A percentile compares a stretch with the other conserved stretches of the same genome.
phyloP scores from a whole-genome alignment of 53 echinoderm and acorn worm species.

The Actinopyga echinites region DNA sequence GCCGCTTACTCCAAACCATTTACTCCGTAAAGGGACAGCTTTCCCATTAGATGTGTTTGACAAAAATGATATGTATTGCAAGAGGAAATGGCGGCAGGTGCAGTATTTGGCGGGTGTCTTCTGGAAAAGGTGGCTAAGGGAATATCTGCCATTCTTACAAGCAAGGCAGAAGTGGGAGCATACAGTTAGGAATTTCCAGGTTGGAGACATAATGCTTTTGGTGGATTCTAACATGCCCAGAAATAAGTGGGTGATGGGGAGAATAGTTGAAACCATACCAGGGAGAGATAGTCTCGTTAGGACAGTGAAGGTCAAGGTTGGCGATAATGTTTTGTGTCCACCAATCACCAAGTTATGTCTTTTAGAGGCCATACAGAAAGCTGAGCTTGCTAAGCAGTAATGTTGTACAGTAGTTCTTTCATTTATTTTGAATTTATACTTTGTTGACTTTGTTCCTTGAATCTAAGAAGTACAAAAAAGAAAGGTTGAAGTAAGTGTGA shows the following conservation, averaged over 20 bases:
- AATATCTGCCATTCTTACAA: conserved; percentile 55
- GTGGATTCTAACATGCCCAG: conserved; percentile 46
- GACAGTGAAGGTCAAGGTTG: conserved; percentile 55
- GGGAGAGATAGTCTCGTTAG: conserved; percentile 54
- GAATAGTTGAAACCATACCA: conserved; percentile 46
- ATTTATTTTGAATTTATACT: neutral
- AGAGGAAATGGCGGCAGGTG: conserved; percentile 49
- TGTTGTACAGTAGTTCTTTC: neutral
- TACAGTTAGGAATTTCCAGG: neutral
- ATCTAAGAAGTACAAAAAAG: neutral
- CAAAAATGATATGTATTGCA: conserved; percentile 49
- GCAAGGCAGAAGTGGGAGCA: conserved; percentile 48
- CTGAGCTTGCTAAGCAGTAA: neutral
- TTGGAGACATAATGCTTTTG: conserved; percentile 47
- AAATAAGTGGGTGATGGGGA: conserved; percentile 64
- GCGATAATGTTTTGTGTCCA: conserved; percentile 34
- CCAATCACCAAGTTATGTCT: conserved; percentile 69
- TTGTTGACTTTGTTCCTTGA: neutral
- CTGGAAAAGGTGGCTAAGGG: conserved; percentile 54
- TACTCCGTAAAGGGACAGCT: conserved; percentile 44
- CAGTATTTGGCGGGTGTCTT: conserved; percentile 56
- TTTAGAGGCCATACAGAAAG: conserved; percentile 17
- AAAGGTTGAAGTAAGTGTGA: neutral
- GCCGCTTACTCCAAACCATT: conserved; percentile 67
- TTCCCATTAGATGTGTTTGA: conserved; percentile 54